Evolutionary conservation across 2,797 vertebrate species (phyloP).

Genomic region (Spinus pinus): DNA sequence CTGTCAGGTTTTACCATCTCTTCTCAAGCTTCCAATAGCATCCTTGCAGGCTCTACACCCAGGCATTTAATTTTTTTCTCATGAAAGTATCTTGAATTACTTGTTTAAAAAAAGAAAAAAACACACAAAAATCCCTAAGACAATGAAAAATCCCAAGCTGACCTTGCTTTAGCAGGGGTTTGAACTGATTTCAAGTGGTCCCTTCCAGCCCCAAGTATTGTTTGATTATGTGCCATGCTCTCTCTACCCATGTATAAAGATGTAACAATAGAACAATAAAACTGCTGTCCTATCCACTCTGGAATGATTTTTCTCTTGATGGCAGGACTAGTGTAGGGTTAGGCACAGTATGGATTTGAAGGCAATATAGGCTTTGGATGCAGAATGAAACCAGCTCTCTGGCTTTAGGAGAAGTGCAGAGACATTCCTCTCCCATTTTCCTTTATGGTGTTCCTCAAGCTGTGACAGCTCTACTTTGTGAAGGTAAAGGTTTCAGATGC

Average conservation of each 20-base stretch:
- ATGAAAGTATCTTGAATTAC: background rate
- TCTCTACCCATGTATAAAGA: background rate
- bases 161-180: background rate
- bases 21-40: background rate
- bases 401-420: background rate
- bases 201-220: background rate
- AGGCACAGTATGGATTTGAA: background rate
- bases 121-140: fast-evolving
- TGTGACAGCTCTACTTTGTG: background rate
- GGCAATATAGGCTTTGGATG: background rate
- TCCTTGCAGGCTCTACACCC: background rate
- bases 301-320: background rate
- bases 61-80: background rate
- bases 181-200: background rate
- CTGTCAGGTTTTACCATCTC: background rate
- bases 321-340: background rate
- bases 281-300: background rate
- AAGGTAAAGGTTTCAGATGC: background rate
- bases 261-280: background rate
- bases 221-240: fast-evolving
- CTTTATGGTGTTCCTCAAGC: background rate
- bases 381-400: background rate
- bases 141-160: background rate
- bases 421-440: background rate
- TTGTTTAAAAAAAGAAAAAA: background rate